phyloP scores from a whole-genome alignment of 2,888 invertebrate genomes.

The Rhogogaster chlorosoma region DNA sequence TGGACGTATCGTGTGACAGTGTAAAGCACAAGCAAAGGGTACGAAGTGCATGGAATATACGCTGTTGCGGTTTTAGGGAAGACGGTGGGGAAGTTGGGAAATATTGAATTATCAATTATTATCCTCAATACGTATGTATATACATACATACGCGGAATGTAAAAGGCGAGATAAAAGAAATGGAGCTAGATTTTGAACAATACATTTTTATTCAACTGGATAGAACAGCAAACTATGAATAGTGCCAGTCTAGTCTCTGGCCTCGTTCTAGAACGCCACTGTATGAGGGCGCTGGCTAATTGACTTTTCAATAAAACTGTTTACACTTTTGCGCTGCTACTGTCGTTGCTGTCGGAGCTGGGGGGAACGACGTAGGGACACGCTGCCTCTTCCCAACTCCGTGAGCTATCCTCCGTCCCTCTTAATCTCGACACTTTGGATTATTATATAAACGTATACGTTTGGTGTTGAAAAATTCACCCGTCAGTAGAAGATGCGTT shows the following conservation, averaged over 20 bases:
- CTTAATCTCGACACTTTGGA: background rate
- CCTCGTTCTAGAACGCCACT: background rate
- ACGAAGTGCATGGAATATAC: background rate
- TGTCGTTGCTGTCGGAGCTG: background rate
- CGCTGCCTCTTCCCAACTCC: background rate
- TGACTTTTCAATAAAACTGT: conserved; percentile 48
- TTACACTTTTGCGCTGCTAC: background rate
- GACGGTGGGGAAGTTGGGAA: background rate
- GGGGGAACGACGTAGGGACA: background rate
- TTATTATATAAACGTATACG: no score
- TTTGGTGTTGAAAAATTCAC: background rate
- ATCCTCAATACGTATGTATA: background rate
- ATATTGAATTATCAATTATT: background rate
- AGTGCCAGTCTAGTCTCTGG: background rate
- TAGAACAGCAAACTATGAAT: background rate
- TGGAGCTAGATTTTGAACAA: background rate
- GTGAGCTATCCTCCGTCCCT: background rate
- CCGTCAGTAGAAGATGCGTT: background rate
- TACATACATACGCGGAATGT: background rate
- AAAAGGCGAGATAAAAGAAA: background rate
- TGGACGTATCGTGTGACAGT: background rate
- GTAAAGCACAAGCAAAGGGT: background rate
- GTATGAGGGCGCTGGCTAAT: conserved; percentile 24
- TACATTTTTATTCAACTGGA: background rate
- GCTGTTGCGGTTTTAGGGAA: background rate